Evolutionary conservation across 2,888 invertebrate genomes (phyloP), one percentile per base, ranked within the genome.

Genomic region (Acleris emargana): DNA sequence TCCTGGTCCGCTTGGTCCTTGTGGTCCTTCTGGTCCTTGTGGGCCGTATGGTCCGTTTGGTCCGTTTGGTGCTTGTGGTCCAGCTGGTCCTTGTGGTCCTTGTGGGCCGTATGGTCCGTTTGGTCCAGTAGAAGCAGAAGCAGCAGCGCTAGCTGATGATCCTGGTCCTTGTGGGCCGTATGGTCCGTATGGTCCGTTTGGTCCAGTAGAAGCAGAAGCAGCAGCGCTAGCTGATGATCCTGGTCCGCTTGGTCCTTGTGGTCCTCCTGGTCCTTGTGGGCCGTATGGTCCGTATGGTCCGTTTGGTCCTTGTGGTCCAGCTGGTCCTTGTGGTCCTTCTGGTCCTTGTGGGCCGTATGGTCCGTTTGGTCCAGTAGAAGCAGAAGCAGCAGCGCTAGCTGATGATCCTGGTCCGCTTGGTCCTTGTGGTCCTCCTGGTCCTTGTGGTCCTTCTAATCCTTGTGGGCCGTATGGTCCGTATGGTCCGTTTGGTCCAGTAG

Each of bases 81-180:
- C 42, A 1, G 1, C 3, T 42, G 42, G 42, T 42, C 42, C 42
- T 28, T 28, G 28, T 28, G 28, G 28, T 28, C 28, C 28, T 28
- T 28, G 28, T 47, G 47, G 47, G n/a, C 68, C 68, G 22, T 54
- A 43, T 55, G 64, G 52, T 54, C 61, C 54, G 28, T 28, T 52
- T 25, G 52, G 16, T 58, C 52, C 17, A 61, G 11, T 1, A 28
- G 28, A 28, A 6, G 28, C 28, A 6, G 28, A 2, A 28, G 28
- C 28, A 28, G 28, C 28, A 28, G 28, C 28, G 28, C 28, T 28
- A 28, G 28, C 28, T 28, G 28, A 28, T 49, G 49, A 20, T 53
- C 62, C 62, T 49, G 58, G 47, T 49, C 62, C 47, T 38, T 60
- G 25, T 18, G 69, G 60, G 50, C 64, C 70, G 22, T 49, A 47